These are phyloP conservation scores for Samia ricini DNA, from an alignment of 1,140 invertebrate genomes.

Conservation along the genomic window DNA sequence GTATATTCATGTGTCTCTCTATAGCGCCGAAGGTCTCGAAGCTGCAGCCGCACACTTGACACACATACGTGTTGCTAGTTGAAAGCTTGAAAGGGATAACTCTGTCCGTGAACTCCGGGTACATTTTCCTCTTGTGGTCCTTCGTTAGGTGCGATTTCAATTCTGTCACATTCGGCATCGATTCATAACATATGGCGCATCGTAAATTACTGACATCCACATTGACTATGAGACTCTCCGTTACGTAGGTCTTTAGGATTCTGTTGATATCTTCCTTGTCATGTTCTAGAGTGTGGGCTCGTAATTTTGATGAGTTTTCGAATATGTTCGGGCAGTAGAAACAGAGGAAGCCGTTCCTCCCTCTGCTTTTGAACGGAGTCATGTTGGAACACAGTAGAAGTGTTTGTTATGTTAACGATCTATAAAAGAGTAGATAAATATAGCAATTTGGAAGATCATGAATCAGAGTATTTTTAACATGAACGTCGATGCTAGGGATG, in stretches of 20 bases:
- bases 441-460: no score
- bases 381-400: slow-evolving; percentile 52
- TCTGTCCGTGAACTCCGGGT: slow-evolving; percentile 45
- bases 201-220: slow-evolving; percentile 54
- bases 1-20: slow-evolving; percentile 65
- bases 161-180: slow-evolving; percentile 43
- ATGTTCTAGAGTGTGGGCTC: slow-evolving; percentile 39
- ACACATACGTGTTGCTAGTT: slow-evolving; percentile 36
- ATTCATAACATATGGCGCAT: slow-evolving; percentile 41
- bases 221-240: slow-evolving; percentile 55
- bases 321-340: slow-evolving; percentile 59
- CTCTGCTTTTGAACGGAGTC: slow-evolving; percentile 56
- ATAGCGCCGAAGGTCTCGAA: slow-evolving; percentile 67
- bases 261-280: slow-evolving; percentile 43
- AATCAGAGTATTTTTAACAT: no score
- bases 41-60: slow-evolving; percentile 54
- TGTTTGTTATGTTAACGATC: slow-evolving; percentile 42
- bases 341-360: slow-evolving; percentile 51
- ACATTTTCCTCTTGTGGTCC: slow-evolving; percentile 49
- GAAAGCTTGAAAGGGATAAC: slow-evolving; percentile 59
- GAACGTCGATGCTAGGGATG: no score
- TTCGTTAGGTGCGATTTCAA: slow-evolving; percentile 53
- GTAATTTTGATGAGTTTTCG: slow-evolving; percentile 43
- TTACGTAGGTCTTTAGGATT: slow-evolving; percentile 40
- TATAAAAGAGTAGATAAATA: neutral